Evolutionary conservation across 2,888 invertebrate genomes (phyloP).

Genomic region (Orthosia incerta): DNA sequence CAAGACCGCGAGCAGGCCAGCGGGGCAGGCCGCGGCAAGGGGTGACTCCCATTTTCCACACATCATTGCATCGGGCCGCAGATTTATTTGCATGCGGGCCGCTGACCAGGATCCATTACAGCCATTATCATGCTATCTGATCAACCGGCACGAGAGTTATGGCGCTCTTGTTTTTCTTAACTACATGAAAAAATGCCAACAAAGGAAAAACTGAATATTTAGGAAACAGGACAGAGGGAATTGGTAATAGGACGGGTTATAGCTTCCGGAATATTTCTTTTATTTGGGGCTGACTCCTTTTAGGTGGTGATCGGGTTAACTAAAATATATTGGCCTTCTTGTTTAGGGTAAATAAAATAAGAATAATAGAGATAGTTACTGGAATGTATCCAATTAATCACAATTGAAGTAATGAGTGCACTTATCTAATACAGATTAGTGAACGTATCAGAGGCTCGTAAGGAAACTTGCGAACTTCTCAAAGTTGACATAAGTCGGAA

Average conservation of each 20-base stretch:
- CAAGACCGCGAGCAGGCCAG: slow-evolving; percentile 64
- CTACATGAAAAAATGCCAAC: slow-evolving; percentile 85
- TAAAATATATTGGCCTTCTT: slow-evolving; percentile 54
- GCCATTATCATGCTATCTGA: slow-evolving; percentile 90
- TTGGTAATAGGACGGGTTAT: slow-evolving; percentile 84
- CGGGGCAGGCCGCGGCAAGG: slow-evolving; percentile 77
- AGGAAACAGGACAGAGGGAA: slow-evolving; percentile 78
- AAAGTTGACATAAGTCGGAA: slow-evolving; percentile 76
- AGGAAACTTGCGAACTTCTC: slow-evolving; percentile 74
- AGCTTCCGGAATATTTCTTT: slow-evolving; percentile 86
- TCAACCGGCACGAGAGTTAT: slow-evolving; percentile 90
- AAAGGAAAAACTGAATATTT: slow-evolving; percentile 82
- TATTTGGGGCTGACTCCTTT: slow-evolving; percentile 72
- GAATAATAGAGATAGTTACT: slow-evolving; percentile 42
- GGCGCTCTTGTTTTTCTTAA: slow-evolving; percentile 89
- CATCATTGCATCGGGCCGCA: slow-evolving; percentile 91
- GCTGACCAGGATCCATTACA: slow-evolving; percentile 91
- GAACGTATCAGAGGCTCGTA: slow-evolving; percentile 67
- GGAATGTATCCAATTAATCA: slow-evolving; percentile 36
- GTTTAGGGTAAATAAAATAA: slow-evolving; percentile 64
- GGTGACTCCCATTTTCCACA: slow-evolving; percentile 90
- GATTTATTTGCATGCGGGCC: slow-evolving; percentile 92
- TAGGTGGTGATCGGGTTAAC: slow-evolving; percentile 66
- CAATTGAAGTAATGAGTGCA: slow-evolving; percentile 60
- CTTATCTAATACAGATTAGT: slow-evolving; percentile 65